Evolutionary conservation across 2,888 invertebrate species (phyloP), one percentile per base, ranked within the genome.

Genomic region (Anoncus sp.): DNA sequence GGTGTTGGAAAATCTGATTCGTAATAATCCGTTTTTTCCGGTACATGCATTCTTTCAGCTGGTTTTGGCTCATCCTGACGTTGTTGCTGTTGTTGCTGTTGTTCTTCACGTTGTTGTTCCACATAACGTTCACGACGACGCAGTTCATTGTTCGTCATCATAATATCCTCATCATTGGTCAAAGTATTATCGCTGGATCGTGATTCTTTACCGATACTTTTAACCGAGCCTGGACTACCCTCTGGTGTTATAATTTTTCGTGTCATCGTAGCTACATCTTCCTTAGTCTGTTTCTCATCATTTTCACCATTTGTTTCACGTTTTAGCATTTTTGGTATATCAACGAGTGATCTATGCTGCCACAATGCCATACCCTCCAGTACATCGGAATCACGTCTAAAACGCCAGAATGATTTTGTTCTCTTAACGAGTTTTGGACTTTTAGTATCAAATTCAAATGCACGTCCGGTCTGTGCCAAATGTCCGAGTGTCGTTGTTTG

Each of bases 381-480:
- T 63, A 97, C 96, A 78, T 97, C 96, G 2, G 94, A 94, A 65
- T 92, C 92, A 71, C 95, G 94, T 22, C 96, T 95, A 85, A 97
- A 97, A 86, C 95, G 95, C 97, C 97, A 97, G 87, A 97, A 96
- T 0, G 96, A 96, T 89, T 97, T 97, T 0, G 96, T 97, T 57
- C 97, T 92, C 87, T 97, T 97, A 0, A 97, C 94, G 84, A 92
- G 86, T 63, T 92, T 92, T 2, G 92, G 92, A 57, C 90, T 89
- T 71, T 87, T 90, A 5, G 85, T 80, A 75, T 95, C 94, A 0
- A 94, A 94, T 81, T 94, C 94, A 85, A 90, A 83, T 18, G 86
- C 81, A 7, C 88, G 79, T 0, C 87, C 87, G 0, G 86, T 86
- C 22, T 87, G 89, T 12, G 84, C 85, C 45, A 88, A 22, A 31